Percentiles rank a stretch among this genome's conserved stretches.
Conservation (phyloP, 2,113 vertebrate species). For the Cricetomys ansorgei region DNA sequence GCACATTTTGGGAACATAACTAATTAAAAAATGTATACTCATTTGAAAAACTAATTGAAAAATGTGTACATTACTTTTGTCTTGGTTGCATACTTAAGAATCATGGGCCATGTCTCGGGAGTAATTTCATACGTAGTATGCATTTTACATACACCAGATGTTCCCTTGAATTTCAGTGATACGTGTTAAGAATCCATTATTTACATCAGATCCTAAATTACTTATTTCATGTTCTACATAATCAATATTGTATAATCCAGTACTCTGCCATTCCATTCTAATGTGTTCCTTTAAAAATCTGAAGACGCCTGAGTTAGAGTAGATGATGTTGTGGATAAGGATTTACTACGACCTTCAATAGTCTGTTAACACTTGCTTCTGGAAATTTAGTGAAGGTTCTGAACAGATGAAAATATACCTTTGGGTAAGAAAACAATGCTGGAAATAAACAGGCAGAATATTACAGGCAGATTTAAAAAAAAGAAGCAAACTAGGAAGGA, state of each 20-base stretch:
- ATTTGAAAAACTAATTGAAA: slow-evolving; percentile 24
- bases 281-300: background rate
- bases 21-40: slow-evolving; percentile 5
- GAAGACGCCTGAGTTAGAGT: background rate
- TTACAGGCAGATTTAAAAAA: background rate
- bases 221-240: background rate
- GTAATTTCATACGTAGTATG: background rate
- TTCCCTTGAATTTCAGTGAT: background rate
- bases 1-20: background rate
- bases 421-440: background rate
- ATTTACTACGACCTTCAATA: background rate
- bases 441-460: background rate
- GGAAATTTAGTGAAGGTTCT: background rate
- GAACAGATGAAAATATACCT: background rate
- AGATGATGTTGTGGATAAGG: background rate
- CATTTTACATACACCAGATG: background rate
- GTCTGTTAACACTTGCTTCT: background rate
- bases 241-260: background rate
- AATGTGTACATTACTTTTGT: background rate
- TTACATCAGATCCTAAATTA: background rate
- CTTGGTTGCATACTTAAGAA: background rate
- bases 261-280: background rate
- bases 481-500: no score
- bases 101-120: background rate
- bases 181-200: background rate